These are phyloP conservation scores for Sesia apiformis DNA, from an alignment of 2,888 invertebrate species.

Conservation along the genomic window DNA sequence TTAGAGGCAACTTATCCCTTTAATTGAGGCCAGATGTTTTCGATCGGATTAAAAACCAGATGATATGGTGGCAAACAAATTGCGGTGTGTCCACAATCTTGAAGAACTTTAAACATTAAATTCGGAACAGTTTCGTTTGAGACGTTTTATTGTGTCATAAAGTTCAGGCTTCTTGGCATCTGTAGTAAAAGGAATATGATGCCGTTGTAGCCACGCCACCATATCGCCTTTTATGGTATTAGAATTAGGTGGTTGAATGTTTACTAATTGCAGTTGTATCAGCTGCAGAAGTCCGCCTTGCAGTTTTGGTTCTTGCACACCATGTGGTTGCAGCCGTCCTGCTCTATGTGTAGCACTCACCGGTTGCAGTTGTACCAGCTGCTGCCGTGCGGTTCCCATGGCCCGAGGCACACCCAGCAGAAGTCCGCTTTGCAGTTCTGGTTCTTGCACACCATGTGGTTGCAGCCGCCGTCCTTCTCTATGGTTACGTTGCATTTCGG, in stretches of 20 bases:
- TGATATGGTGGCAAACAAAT: too few species aligned
- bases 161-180: too few species aligned
- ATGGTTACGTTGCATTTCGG: slow-evolving; percentile 98
- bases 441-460: slow-evolving; percentile 99
- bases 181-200: too few species aligned
- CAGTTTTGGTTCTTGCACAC: slow-evolving; percentile 99
- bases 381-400: slow-evolving; percentile 99
- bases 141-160: too few species aligned
- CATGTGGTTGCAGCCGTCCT: slow-evolving; percentile 83
- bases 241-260: not conserved
- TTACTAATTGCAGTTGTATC: slow-evolving; percentile 98
- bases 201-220: too few species aligned
- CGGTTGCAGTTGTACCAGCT: slow-evolving; percentile 99
- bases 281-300: slow-evolving; percentile 95
- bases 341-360: slow-evolving; percentile 16
- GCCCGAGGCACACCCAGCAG: slow-evolving; percentile 99
- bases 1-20: too few species aligned
- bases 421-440: slow-evolving; percentile 98
- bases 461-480: slow-evolving; percentile 98
- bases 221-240: too few species aligned
- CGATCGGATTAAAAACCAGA: too few species aligned
- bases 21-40: too few species aligned
- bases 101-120: too few species aligned
- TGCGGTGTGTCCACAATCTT: too few species aligned
- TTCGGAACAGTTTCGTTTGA: too few species aligned